phyloP scores from a whole-genome alignment of 2,888 invertebrate genomes.

The Lobophora halterata region DNA sequence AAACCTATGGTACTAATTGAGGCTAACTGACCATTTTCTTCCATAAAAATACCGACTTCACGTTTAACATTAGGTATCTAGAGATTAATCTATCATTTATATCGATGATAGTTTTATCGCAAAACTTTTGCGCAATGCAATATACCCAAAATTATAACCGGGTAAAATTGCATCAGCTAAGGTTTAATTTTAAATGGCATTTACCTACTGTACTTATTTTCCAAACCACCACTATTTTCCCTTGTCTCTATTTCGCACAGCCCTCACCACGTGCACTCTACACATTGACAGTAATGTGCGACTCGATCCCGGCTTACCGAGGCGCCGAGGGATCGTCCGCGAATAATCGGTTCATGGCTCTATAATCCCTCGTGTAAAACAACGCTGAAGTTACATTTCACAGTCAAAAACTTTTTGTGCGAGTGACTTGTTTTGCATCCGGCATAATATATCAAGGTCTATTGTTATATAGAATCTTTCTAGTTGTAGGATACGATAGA shows the following conservation, averaged over 20 bases:
- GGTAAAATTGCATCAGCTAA: no score
- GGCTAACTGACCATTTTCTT: no score
- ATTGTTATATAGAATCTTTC: neutral
- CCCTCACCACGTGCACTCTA: conserved; percentile 26
- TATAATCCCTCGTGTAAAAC: conserved; percentile 70
- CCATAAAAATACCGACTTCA: no score
- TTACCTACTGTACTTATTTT: no score
- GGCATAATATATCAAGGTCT: neutral
- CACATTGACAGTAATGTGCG: conserved; percentile 37
- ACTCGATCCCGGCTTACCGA: conserved; percentile 64
- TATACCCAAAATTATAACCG: no score
- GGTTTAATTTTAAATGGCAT: no score
- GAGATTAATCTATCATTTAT: no score
- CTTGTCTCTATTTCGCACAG: conserved; percentile 19
- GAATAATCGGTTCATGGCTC: conserved; percentile 62
- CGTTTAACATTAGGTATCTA: no score
- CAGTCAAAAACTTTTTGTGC: conserved; percentile 43
- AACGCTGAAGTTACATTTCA: conserved; percentile 53
- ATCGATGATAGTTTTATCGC: no score
- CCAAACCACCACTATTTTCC: neutral
- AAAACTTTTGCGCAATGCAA: no score
- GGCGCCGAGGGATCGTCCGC: conserved; percentile 60
- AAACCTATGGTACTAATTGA: no score
- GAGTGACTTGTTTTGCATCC: conserved; percentile 28
- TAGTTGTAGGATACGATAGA: neutral